Evolutionary conservation across 2,113 vertebrate genomes (phyloP), one percentile per base, ranked within the genome.

Genomic region (Mobula birostris): DNA sequence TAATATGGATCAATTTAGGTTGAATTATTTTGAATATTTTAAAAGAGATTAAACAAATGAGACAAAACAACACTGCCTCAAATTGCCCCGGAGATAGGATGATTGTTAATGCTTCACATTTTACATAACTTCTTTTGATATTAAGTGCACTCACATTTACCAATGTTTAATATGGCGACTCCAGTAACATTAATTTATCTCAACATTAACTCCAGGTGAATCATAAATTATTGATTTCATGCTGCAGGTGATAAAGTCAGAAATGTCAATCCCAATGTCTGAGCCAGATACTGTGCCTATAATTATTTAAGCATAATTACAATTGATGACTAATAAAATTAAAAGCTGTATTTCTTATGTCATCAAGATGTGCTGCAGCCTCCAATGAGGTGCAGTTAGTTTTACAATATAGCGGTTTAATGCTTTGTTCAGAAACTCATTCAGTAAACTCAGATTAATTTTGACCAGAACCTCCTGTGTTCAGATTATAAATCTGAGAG

Each of bases 221-320:
- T 48, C 83, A 29, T 61, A 87, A 87, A 61, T 87, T 27, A 85
- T 58, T 87, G 56, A 87, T 87, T 87, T 61, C 83, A 48, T 87
- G 83, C 58, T 24, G 29, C 58, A 56, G 27, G 56, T 61, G 24
- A 85, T 61, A 12, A 87, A 61, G 56, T 87, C 80, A 24, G 40
- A 40, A 48, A 17, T 48, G 36, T 48, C 82, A 77, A 8, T 77
- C 76, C 76, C 76, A 77, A 21, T 17, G 17, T 24, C 17, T 24
- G 27, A 77, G 8, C 29, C 76, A 63, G 56, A 87, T 24, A 87
- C 76, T 29, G 83, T 48, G 56, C 56, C 11, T 29, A 87, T 14
- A 3, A 29, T n/a, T 61, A 87, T 87, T 61, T 61, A 61, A n/a
- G 58, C 11, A 11, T 29, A 21, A 27, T 27, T 1, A 61, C 11